Evolutionary conservation across 2,113 vertebrate genomes (phyloP).

Genomic region (Guaruba guarouba): DNA sequence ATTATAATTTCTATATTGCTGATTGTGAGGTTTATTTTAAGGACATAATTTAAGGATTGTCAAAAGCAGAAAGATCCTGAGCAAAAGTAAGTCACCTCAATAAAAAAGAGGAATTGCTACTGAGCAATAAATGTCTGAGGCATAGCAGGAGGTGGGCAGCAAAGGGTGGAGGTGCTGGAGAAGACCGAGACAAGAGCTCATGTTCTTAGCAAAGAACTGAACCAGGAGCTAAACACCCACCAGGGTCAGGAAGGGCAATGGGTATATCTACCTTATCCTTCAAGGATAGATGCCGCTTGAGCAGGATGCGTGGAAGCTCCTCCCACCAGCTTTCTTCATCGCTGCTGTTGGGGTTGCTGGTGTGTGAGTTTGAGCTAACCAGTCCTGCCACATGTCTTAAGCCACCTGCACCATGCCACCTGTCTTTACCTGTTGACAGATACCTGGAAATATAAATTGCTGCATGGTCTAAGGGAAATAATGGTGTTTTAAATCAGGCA

Average conservation of each 20-base stretch:
- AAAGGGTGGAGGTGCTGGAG: not conserved
- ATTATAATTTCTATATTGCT: slow-evolving; percentile 64
- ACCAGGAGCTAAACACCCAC: not conserved
- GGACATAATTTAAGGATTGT: slow-evolving; percentile 53
- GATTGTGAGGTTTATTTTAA: slow-evolving; percentile 70
- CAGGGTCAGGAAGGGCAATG: not conserved
- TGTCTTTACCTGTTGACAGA: not conserved
- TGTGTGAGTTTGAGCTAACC: accelerated
- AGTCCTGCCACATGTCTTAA: not conserved
- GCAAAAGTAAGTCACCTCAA: not conserved
- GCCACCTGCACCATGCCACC: not conserved
- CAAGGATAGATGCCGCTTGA: not conserved
- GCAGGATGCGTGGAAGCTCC: not conserved
- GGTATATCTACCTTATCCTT: accelerated
- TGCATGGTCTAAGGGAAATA: not conserved
- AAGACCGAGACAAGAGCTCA: not conserved
- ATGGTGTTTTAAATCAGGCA: accelerated
- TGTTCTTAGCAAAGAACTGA: not conserved
- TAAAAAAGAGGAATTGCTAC: not conserved
- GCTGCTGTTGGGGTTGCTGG: not conserved
- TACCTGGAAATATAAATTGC: not conserved
- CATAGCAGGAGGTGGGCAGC: not conserved
- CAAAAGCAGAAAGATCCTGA: not conserved
- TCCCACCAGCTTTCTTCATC: not conserved
- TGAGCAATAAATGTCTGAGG: not conserved